phyloP scores from a whole-genome alignment of 2,888 invertebrate genomes.

The Eupithecia pulchellata region DNA sequence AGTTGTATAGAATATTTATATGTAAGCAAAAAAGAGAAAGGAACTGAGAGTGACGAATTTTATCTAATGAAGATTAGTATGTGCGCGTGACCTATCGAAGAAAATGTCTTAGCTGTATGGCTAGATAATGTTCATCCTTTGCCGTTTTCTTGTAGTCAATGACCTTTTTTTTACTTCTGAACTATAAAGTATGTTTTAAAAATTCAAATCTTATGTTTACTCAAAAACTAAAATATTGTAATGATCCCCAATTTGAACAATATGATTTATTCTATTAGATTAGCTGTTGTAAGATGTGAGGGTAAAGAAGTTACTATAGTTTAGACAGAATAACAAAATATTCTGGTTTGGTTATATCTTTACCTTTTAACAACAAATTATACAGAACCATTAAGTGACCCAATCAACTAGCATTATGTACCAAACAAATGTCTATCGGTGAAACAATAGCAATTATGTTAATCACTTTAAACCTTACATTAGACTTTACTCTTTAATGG shows the following conservation, averaged over 20 bases:
- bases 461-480: conserved; percentile 39
- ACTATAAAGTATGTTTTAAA: not conserved
- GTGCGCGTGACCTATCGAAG: no score
- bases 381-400: conserved; percentile 4
- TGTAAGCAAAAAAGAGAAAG: not conserved
- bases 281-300: not conserved
- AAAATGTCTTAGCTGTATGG: not conserved
- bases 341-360: not conserved
- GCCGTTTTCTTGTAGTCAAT: not conserved
- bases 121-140: not conserved
- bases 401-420: conserved; percentile 15
- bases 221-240: not conserved
- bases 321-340: not conserved
- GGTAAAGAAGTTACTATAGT: not conserved
- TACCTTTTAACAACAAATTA: not conserved
- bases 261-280: not conserved
- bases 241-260: not conserved
- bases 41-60: not conserved
- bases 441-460: conserved; percentile 40
- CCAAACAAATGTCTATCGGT: conserved; percentile 27
- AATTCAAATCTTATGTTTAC: not conserved
- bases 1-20: no score
- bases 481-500: conserved; percentile 27
- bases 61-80: no score
- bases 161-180: not conserved